A percentile compares a stretch with the other conserved stretches of the same genome.
Evolutionary conservation across 1,140 invertebrate species (phyloP).

Genomic region (Drosophila sproati): DNA sequence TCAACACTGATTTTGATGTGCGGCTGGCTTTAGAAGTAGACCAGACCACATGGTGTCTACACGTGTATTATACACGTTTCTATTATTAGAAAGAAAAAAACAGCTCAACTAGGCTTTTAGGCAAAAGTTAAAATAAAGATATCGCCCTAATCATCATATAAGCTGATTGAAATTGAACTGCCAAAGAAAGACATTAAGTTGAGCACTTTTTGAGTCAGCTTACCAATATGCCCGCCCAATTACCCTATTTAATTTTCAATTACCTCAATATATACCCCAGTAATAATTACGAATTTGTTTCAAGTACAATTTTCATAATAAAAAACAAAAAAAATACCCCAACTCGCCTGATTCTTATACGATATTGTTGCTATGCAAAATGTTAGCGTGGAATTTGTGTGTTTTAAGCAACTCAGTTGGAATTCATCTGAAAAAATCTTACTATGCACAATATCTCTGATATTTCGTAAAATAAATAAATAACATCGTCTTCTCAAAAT

Average conservation of each 20-base stretch:
- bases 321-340: no score
- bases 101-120: background rate
- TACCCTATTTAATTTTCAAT: conserved; percentile 5
- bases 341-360: no score
- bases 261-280: background rate
- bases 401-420: background rate
- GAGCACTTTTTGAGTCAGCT: conserved; percentile 23
- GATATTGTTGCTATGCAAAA: background rate
- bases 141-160: conserved; percentile 48
- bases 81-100: conserved; percentile 39
- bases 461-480: background rate
- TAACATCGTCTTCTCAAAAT: conserved; percentile 16
- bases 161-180: conserved; percentile 39
- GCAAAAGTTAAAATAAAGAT: conserved; percentile 21
- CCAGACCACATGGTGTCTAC: conserved; percentile 24
- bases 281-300: conserved; percentile 13
- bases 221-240: background rate
- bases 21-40: conserved; percentile 38
- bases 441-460: background rate
- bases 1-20: conserved; percentile 19
- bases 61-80: conserved; percentile 19
- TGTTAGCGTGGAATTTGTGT: background rate
- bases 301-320: background rate
- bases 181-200: conserved; percentile 20
- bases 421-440: background rate